These are phyloP conservation scores for Coleophora flavipennella DNA, from an alignment of 2,888 invertebrate species.

Conservation along the genomic window DNA sequence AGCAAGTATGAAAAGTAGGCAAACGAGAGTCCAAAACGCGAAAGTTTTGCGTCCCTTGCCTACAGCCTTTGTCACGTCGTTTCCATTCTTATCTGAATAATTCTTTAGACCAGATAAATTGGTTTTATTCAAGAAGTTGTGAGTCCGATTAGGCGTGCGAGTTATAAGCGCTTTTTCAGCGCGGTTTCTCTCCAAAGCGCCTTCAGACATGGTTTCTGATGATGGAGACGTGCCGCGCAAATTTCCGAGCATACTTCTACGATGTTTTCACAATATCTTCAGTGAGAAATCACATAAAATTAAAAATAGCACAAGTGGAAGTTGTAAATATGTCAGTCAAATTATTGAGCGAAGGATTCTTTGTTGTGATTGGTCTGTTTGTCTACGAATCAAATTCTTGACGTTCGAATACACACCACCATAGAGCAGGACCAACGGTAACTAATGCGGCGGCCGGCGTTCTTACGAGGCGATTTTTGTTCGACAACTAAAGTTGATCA, in stretches of 20 bases:
- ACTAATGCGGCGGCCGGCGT: no score
- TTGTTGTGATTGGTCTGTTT: slow-evolving; percentile 30
- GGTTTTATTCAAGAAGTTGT: slow-evolving; percentile 34
- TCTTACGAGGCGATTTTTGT: no score
- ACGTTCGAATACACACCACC: neutral
- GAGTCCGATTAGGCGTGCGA: slow-evolving; percentile 46
- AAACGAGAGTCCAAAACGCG: slow-evolving; percentile 85
- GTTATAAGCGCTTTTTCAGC: slow-evolving; percentile 55
- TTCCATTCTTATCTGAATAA: slow-evolving; percentile 62
- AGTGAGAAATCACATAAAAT: slow-evolving; percentile 25
- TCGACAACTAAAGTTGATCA: no score
- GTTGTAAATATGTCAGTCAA: slow-evolving; percentile 36
- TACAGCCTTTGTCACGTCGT: slow-evolving; percentile 49
- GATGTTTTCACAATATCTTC: slow-evolving; percentile 20
- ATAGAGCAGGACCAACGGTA: no score
- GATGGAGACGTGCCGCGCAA: slow-evolving; percentile 52
- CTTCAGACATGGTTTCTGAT: slow-evolving; percentile 58
- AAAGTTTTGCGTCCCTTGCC: slow-evolving; percentile 74
- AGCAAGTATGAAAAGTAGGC: slow-evolving; percentile 79
- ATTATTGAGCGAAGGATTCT: slow-evolving; percentile 52
- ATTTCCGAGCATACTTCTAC: slow-evolving; percentile 35
- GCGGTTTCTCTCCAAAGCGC: slow-evolving; percentile 48
- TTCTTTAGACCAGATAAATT: slow-evolving; percentile 34
- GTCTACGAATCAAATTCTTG: slow-evolving; percentile 23
- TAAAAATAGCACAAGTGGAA: slow-evolving; percentile 45